Base-by-base conservation (phyloP, 2,797 vertebrate species). In the Zenarchopterus dispar region DNA sequence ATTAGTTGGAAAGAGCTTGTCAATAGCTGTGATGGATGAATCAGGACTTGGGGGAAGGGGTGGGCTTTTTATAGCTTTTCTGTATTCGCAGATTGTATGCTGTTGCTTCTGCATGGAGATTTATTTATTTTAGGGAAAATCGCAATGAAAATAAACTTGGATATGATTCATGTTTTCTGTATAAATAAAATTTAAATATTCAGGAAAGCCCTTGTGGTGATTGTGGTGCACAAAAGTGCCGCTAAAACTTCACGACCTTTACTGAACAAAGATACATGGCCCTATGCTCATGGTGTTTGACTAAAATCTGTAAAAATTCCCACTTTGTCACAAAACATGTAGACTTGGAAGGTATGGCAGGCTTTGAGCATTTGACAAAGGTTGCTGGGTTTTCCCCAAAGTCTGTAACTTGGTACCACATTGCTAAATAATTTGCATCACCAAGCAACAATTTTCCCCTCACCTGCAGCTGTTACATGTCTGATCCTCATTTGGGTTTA, bases 1-100 rank as follows among this genome's bases (percentile, higher is more conserved):
- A 78, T 83, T 82, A 81, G 84, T 60, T 33, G 68, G 57, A 84
- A 79, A 76, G 63, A 63, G 36, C 69, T 73, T 39, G 71, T 81
- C 74, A 62, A 75, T 80, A 63, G 49, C 28, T 31, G 39, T 80
- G 81, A 84, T 85, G 80, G 82, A 87, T 85, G 67, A 59, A 55
- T 16, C 39, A 46, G 65, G 39, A 49, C 56, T 68, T 56, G 56
- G 70, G 54, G n/a, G n/a, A n/a, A n/a, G 62, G 61, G 24, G 2
- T 47, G 65, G 8, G 19, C 6, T 53, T 56, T 45, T 26, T 36
- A 51, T 18, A 64, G 43, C 43, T 21, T 41, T 39, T 1, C 72
- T 65, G 13, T 41, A 46, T 18, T 44, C 16, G 11, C n/a, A 18
- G 24, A 47, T 44, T 48, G 26, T 4, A 16, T 4, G 24, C 8